Base-by-base conservation (phyloP, 1,140 invertebrate species). In the Sycobia sp. region DNA sequence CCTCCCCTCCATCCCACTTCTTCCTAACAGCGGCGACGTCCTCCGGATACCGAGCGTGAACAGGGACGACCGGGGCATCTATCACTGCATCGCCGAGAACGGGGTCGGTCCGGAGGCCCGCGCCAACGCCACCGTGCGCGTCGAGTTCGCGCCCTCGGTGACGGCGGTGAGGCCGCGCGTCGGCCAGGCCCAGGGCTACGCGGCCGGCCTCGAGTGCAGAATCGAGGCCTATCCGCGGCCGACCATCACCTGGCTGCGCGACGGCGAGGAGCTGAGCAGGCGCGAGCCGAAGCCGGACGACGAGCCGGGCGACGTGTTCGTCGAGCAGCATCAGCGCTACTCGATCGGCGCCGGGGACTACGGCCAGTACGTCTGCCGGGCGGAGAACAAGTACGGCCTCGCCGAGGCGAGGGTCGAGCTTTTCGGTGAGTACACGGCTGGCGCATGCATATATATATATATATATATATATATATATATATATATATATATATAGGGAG, bases 371-470 rank as follows among this genome's bases (percentile, higher is more conserved):
- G 10, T 55, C 7, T 65, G 63, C 27, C 14, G 51, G 10, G 63
- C 56, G 0, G 50, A 54, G 18, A 65, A 65, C 14, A 23, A 39
- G 13, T 49, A 32, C 14, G 63, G 63, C 3, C 3, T 7, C 0
- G 39, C 49, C 9, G 50, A 65, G 23, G 53, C 63, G 7, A 65
- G 49, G 23, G 29, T 65, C 1, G 56, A 65, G 5, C 63, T 65
- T 9, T 65, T 65, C 27, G 57, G 63, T 65, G 34, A 47, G 50
- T 47, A n/a, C n/a, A n/a, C n/a, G n/a, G n/a, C n/a, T n/a, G n/a
- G n/a, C n/a, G n/a, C n/a, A n/a, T n/a, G n/a, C n/a, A n/a, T n/a
- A n/a, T n/a, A n/a, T n/a, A n/a, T n/a, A n/a, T n/a, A n/a, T n/a
- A n/a, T n/a, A n/a, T n/a, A n/a, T n/a, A n/a, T n/a, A n/a, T n/a